Conservation (phyloP, 2,888 invertebrate genomes). For the Epirrhoe tristata region DNA sequence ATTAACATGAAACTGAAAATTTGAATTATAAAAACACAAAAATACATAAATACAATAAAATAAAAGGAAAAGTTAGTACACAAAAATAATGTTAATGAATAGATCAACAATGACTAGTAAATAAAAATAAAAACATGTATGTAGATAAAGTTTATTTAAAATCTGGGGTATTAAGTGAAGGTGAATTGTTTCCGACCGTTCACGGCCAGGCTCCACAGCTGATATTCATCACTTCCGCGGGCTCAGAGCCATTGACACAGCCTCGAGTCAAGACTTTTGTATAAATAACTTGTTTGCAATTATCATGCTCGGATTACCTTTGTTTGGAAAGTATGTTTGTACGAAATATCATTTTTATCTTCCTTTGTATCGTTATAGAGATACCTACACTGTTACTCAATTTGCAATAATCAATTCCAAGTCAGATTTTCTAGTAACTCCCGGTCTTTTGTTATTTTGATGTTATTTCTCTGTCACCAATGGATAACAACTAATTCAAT, state of each 20-base stretch:
- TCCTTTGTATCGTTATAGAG: no score
- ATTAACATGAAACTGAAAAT: constrained; percentile 61
- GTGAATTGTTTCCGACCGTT: constrained; percentile 36
- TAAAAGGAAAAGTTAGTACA: constrained; percentile 23
- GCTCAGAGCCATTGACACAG: constrained; percentile 33
- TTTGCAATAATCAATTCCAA: no score
- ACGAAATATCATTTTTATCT: background rate
- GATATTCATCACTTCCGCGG: constrained; percentile 43
- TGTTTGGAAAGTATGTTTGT: background rate
- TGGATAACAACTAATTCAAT: background rate
- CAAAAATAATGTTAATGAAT: constrained; percentile 9
- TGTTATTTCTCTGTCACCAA: background rate
- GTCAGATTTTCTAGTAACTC: background rate
- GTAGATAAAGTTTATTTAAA: constrained; percentile 21
- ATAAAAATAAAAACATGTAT: background rate
- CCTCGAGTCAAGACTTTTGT: constrained; percentile 30
- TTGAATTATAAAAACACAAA: constrained; percentile 53
- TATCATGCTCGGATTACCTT: constrained; percentile 13
- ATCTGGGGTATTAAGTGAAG: constrained; percentile 39
- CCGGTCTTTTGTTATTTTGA: background rate
- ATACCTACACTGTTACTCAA: no score
- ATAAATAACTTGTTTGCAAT: constrained; percentile 21
- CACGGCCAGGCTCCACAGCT: constrained; percentile 36
- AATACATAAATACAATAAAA: constrained; percentile 45
- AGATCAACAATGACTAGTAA: background rate